Conservation (phyloP, 2,888 invertebrate genomes). For the Terebella lapidaria region DNA sequence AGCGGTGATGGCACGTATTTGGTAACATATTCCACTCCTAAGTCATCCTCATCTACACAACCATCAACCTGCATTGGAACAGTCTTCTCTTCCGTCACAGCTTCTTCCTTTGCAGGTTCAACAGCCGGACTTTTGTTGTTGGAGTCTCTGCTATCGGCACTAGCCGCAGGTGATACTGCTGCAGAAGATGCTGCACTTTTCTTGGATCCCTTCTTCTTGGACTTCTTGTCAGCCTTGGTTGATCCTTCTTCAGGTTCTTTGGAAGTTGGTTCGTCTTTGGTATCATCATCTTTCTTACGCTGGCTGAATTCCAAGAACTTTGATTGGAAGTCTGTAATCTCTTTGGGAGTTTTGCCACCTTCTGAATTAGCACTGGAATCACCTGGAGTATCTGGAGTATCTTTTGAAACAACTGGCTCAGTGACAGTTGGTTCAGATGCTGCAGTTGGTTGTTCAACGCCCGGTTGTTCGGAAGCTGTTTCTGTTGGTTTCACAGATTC, state of each 20-base stretch:
- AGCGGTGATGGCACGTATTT: too few species aligned
- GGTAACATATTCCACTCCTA: too few species aligned
- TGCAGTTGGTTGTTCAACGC: neutral
- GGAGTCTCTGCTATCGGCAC: neutral
- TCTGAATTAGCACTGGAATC: neutral
- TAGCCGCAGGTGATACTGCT: neutral
- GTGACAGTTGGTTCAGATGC: too few species aligned
- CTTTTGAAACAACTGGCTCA: too few species aligned
- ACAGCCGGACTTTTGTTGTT: neutral
- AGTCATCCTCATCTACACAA: slow-evolving; percentile 1
- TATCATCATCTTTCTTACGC: slow-evolving; percentile 15
- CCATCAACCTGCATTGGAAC: slow-evolving; percentile 12
- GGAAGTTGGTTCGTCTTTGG: neutral
- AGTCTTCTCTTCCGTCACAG: neutral
- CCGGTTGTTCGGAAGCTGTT: neutral
- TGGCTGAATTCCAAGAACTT: slow-evolving; percentile 51
- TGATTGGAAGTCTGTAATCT: slow-evolving; percentile 38
- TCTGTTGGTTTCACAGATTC: neutral
- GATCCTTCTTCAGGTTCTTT: neutral
- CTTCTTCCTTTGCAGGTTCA: neutral
- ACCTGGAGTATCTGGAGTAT: too few species aligned
- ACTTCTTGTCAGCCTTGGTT: neutral
- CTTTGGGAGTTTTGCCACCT: neutral
- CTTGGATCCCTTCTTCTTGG: neutral
- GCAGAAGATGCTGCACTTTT: neutral